These are phyloP conservation scores for Catocala fraxini DNA, from an alignment of 2,888 invertebrate genomes.

Conservation along the genomic window DNA sequence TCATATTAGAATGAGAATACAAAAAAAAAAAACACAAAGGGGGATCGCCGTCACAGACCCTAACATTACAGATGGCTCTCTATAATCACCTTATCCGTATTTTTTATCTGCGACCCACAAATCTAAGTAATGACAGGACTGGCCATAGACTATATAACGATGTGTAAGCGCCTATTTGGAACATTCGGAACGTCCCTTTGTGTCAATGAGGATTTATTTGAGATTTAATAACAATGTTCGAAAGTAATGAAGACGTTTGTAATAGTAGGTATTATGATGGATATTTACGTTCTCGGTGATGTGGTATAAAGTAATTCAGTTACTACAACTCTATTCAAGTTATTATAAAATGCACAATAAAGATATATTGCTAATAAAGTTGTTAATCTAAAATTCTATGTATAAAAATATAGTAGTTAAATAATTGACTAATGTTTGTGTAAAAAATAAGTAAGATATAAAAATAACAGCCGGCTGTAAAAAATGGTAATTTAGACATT, in stretches of 20 bases:
- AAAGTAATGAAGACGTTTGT: conserved; percentile 21
- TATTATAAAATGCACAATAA: no score
- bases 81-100: conserved; percentile 75
- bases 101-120: conserved; percentile 77
- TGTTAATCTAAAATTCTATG: no score
- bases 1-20: conserved; percentile 56
- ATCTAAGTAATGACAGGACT: conserved; percentile 80
- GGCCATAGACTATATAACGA: conserved; percentile 32
- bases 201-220: conserved; percentile 64
- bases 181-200: conserved; percentile 48
- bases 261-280: conserved; percentile 7
- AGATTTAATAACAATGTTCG: conserved; percentile 51
- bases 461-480: no score
- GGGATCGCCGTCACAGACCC: conserved; percentile 66
- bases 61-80: conserved; percentile 69
- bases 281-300: background rate
- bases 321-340: no score
- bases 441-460: no score
- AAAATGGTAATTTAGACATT: no score
- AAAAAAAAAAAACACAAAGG: conserved; percentile 64
- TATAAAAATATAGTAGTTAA: no score
- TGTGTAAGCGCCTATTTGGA: conserved; percentile 64
- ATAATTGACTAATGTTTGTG: no score
- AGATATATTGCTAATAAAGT: no score
- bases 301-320: no score